Conservation (phyloP, 1,140 invertebrate genomes). For the Bombus turneri region DNA sequence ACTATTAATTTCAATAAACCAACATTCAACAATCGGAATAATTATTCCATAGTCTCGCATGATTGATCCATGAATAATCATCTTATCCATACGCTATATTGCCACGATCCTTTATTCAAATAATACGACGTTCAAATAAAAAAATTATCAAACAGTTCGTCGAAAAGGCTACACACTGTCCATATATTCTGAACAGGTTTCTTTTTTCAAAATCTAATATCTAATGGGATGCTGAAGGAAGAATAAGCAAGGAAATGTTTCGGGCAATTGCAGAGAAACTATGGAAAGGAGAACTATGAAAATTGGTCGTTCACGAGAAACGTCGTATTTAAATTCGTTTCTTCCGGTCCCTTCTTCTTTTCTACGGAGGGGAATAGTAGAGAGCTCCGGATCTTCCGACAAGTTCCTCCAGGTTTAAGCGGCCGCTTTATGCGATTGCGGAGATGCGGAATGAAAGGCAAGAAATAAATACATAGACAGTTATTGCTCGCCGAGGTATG, state of each 20-base stretch:
- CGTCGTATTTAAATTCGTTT: conserved; percentile 35
- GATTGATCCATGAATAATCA: too few species aligned
- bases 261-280: neutral
- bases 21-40: too few species aligned
- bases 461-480: conserved; percentile 51
- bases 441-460: conserved; percentile 42
- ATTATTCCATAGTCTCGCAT: too few species aligned
- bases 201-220: neutral
- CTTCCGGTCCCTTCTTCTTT: conserved; percentile 10
- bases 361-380: neutral
- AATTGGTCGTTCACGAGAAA: conserved; percentile 35
- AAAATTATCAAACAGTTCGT: too few species aligned
- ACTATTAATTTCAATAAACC: too few species aligned
- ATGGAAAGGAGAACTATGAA: neutral
- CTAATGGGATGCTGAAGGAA: neutral
- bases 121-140: too few species aligned
- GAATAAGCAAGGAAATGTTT: neutral
- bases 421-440: conserved; percentile 48
- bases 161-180: too few species aligned
- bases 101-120: too few species aligned
- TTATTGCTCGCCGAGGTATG: conserved; percentile 65
- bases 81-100: too few species aligned
- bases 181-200: neutral
- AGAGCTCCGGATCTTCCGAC: conserved; percentile 11
- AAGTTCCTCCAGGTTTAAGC: conserved; percentile 20